Evolutionary conservation across 2,113 vertebrate species (phyloP).

Genomic region (Seriola aureovittata): DNA sequence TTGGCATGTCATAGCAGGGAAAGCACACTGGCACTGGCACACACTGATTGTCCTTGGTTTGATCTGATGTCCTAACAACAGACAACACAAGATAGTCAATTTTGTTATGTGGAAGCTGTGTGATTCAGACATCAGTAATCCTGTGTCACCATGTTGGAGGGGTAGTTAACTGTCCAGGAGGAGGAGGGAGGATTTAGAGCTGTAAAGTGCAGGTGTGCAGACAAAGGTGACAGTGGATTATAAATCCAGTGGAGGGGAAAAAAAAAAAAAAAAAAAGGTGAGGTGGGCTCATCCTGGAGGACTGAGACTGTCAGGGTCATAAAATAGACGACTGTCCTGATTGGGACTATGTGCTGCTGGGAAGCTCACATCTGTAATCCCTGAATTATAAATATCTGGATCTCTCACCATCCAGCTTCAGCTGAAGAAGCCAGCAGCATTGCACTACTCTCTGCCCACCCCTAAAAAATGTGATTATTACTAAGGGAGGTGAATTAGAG

Average conservation of each 20-base stretch:
- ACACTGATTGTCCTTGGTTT: neutral
- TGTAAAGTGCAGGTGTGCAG: conserved; percentile 41
- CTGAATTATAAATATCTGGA: neutral
- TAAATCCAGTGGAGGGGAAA: conserved; percentile 36
- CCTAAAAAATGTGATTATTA: neutral
- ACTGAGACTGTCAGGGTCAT: conserved; percentile 22
- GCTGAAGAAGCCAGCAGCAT: neutral
- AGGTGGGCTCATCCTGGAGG: conserved; percentile 26
- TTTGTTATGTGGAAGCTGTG: neutral
- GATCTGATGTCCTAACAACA: neutral
- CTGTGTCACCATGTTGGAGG: conserved; percentile 8
- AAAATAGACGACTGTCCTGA: conserved; percentile 16
- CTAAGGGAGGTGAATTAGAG: neutral
- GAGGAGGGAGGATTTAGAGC: conserved; percentile 35
- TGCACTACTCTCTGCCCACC: neutral
- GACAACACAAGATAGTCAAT: neutral
- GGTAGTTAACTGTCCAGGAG: conserved; percentile 25
- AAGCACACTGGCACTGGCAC: neutral
- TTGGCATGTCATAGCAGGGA: neutral
- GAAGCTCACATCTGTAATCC: conserved; percentile 58
- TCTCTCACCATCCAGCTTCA: neutral
- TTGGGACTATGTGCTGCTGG: neutral
- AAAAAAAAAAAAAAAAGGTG: conserved; percentile 9
- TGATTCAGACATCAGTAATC: neutral
- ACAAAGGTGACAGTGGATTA: conserved; percentile 42